A percentile compares a stretch with the other conserved stretches of the same genome.
phyloP scores from a whole-genome alignment of 2,888 invertebrate species.

The Ophioninae sp. region DNA sequence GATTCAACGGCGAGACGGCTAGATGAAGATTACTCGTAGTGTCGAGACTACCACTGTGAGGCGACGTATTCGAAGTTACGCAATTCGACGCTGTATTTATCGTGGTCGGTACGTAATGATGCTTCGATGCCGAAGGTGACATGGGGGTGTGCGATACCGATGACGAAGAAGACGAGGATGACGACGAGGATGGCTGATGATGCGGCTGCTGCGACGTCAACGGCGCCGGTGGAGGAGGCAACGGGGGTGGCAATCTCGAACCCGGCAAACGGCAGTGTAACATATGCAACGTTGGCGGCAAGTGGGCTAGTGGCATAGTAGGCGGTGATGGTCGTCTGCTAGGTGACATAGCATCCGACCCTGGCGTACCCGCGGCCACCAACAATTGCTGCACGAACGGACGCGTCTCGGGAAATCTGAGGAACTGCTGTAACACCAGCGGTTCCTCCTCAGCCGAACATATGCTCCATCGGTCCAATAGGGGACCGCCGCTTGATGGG shows the following conservation, averaged over 20 bases:
- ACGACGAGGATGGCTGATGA: conserved; percentile 8
- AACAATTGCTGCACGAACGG: conserved; percentile 88
- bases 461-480: conserved; percentile 94
- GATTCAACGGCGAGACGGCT: conserved; percentile 90
- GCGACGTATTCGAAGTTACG: conserved; percentile 84
- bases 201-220: conserved; percentile 76
- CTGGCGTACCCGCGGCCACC: conserved; percentile 83
- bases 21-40: conserved; percentile 74
- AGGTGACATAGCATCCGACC: conserved; percentile 86
- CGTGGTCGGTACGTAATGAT: conserved; percentile 80
- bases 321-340: conserved; percentile 86
- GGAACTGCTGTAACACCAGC: conserved; percentile 94
- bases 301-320: conserved; percentile 80
- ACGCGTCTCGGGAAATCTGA: conserved; percentile 94
- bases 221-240: conserved; percentile 75
- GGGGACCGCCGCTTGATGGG: conserved; percentile 80
- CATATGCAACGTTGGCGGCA: conserved; percentile 79
- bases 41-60: conserved; percentile 81
- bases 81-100: conserved; percentile 62
- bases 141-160: conserved; percentile 81
- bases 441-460: conserved; percentile 94
- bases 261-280: conserved; percentile 80
- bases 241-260: conserved; percentile 80
- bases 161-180: conserved; percentile 78
- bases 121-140: conserved; percentile 81